phyloP scores from a whole-genome alignment of 2,113 vertebrate genomes.

The sheep (Ovis aries) region ARS-UI_Ramb_v3.0 NC_056072.1:38110001-38110500 shows the following conservation, averaged over 20 bases:
- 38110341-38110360: not conserved
- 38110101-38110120: not conserved
- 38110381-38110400: not conserved
- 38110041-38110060: not conserved
- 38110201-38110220: not conserved
- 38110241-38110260: not conserved
- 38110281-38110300: not conserved
- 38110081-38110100: no score
- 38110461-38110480: not conserved
- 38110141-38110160: not conserved
- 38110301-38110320: not conserved
- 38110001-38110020: not conserved
- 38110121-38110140: not conserved
- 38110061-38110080: not conserved
- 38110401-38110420: not conserved
- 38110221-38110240: not conserved
- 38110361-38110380: not conserved
- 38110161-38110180: not conserved
- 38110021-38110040: not conserved
- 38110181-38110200: not conserved
- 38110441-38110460: not conserved
- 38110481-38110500: not conserved
- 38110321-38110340: not conserved
- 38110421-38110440: not conserved
- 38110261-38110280: not conserved